phyloP scores from a whole-genome alignment of 2,888 invertebrate genomes.

The Periphyllus acericola region DNA sequence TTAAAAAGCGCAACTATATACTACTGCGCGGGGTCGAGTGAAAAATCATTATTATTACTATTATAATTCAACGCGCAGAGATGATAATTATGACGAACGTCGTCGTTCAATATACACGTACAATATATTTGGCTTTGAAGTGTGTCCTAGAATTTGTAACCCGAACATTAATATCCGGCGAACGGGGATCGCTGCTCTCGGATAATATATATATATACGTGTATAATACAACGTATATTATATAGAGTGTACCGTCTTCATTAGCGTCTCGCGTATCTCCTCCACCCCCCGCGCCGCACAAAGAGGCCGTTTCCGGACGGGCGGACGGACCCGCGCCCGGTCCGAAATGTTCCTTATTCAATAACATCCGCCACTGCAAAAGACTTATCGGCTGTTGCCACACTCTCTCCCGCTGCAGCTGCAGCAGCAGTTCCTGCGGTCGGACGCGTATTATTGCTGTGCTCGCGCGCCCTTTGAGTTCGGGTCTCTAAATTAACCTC shows the following conservation, averaged over 20 bases:
- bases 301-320: slow-evolving; percentile 14
- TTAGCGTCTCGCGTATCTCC: slow-evolving; percentile 39
- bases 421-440: slow-evolving; percentile 23
- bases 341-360: slow-evolving; percentile 51
- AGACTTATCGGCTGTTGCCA: slow-evolving; percentile 23
- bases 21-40: not conserved
- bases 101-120: not conserved
- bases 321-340: not conserved
- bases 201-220: not conserved
- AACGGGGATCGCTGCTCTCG: not conserved
- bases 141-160: slow-evolving; percentile 29
- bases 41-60: slow-evolving; percentile 10
- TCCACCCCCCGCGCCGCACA: not conserved
- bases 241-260: slow-evolving; percentile 15
- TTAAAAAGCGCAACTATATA: too few species aligned
- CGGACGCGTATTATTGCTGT: slow-evolving; percentile 47
- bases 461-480: slow-evolving; percentile 49
- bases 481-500: slow-evolving; percentile 52
- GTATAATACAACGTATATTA: not conserved
- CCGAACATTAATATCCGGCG: slow-evolving; percentile 41
- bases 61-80: not conserved
- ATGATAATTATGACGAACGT: not conserved
- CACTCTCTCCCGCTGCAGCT: not conserved
- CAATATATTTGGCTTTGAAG: slow-evolving; percentile 47
- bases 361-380: slow-evolving; percentile 22